phyloP scores from a whole-genome alignment of 1,140 invertebrate genomes.

The Drosophila rufa region DNA sequence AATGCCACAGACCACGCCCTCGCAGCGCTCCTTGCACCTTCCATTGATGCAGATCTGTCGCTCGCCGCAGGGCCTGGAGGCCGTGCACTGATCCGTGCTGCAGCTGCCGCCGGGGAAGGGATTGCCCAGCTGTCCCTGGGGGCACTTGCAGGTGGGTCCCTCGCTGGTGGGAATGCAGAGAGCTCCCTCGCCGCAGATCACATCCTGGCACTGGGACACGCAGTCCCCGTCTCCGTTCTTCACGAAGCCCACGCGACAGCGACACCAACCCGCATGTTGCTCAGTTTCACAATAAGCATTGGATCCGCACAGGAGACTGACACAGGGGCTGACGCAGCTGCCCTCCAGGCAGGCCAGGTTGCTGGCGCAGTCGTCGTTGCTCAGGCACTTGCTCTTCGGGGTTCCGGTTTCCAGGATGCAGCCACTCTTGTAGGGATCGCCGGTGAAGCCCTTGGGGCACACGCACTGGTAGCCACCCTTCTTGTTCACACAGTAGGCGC shows the following conservation, averaged over 20 bases:
- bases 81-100: conserved; percentile 91
- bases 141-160: conserved; percentile 95
- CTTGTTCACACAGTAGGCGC: conserved; percentile 94
- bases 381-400: conserved; percentile 88
- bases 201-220: conserved; percentile 92
- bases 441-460: conserved; percentile 92
- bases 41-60: conserved; percentile 93
- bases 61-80: conserved; percentile 90
- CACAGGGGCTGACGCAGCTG: conserved; percentile 93
- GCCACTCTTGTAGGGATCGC: conserved; percentile 93
- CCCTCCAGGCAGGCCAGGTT: conserved; percentile 91
- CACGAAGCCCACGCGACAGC: conserved; percentile 92
- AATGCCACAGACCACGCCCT: conserved; percentile 92
- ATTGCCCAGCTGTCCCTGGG: conserved; percentile 94
- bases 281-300: conserved; percentile 95
- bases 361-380: conserved; percentile 92
- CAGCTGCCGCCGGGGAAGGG: conserved; percentile 95
- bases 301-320: conserved; percentile 90
- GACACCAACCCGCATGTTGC: conserved; percentile 94
- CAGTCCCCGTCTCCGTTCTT: conserved; percentile 92
- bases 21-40: conserved; percentile 93
- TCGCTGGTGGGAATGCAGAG: conserved; percentile 94
- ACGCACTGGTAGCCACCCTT: conserved; percentile 94
- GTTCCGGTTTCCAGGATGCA: conserved; percentile 87
- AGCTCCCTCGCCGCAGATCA: conserved; percentile 92